Evolutionary conservation across 2,797 vertebrate genomes (phyloP).

Genomic region (Australoheros facetus): DNA sequence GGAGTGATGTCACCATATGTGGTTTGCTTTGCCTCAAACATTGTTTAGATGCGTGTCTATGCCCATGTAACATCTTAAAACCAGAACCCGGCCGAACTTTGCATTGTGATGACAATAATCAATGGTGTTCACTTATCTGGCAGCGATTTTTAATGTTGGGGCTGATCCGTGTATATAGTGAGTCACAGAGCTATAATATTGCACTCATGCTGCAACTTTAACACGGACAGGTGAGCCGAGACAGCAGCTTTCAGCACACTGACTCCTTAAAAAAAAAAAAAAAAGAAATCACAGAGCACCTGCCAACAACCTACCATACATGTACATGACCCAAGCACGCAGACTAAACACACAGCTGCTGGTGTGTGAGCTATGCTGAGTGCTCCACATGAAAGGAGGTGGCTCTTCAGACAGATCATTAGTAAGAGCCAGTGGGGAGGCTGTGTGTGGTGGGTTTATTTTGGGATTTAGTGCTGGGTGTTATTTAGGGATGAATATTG

Average conservation of each 20-base stretch:
- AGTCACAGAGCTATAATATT: neutral
- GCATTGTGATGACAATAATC: neutral
- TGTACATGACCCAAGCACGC: slow-evolving; percentile 14
- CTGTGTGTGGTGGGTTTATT: slow-evolving; percentile 64
- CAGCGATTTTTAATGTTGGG: neutral
- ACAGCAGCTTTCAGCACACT: slow-evolving; percentile 9
- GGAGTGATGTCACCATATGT: neutral
- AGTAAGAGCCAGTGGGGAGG: slow-evolving; percentile 38
- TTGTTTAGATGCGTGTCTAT: neutral
- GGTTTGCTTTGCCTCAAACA: neutral
- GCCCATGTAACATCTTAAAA: neutral
- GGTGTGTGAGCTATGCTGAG: slow-evolving; percentile 9
- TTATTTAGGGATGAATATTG: slow-evolving; percentile 69
- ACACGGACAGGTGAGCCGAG: slow-evolving; percentile 17
- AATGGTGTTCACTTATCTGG: neutral
- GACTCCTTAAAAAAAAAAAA: slow-evolving; percentile 14
- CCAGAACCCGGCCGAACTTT: too few relatives aligned
- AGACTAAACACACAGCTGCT: slow-evolving; percentile 47
- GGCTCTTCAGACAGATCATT: slow-evolving; percentile 62
- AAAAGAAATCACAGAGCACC: slow-evolving; percentile 38
- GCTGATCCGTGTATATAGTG: neutral
- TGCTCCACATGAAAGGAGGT: slow-evolving; percentile 51
- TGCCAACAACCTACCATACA: slow-evolving; percentile 51
- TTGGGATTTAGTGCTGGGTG: slow-evolving; percentile 56
- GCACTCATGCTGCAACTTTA: slow-evolving; percentile 30